These are phyloP conservation scores for Bolinopsis microptera DNA, from an alignment of 37 sponge, comb jelly and placozoan species.

Conservation along the genomic window DNA sequence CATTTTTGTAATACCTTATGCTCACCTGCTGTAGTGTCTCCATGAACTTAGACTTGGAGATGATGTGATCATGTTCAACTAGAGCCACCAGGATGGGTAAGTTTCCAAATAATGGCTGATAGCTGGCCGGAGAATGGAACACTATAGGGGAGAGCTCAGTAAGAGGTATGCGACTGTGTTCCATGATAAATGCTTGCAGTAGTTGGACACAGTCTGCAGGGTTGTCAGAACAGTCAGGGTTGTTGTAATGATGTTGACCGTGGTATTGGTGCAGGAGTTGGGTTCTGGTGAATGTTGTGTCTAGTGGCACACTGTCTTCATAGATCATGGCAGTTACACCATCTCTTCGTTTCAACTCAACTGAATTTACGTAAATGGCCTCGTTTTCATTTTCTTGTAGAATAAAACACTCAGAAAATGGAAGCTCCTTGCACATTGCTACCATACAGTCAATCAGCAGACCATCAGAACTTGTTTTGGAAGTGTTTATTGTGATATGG, in stretches of 20 bases:
- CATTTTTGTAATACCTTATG: background rate
- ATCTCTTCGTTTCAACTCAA: conserved; percentile 11
- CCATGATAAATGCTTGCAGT: background rate
- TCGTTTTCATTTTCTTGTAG: background rate
- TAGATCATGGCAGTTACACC: conserved; percentile 5
- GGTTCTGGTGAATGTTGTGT: background rate
- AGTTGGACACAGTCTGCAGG: background rate
- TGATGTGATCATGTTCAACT: background rate
- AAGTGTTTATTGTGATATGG: background rate
- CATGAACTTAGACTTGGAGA: background rate
- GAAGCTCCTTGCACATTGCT: conserved; percentile 7
- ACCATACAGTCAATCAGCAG: background rate
- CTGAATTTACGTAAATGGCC: background rate
- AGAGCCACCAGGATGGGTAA: conserved; percentile 27
- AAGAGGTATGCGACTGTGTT: background rate
- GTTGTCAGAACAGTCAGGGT: background rate
- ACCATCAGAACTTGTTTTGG: background rate
- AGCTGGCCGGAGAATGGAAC: conserved; percentile 24
- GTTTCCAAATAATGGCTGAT: conserved; percentile 21
- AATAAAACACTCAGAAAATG: conserved; percentile 47
- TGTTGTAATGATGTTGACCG: background rate
- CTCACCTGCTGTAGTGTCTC: background rate
- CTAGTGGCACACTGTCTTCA: background rate
- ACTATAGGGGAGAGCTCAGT: conserved; percentile 18
- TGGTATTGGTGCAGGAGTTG: background rate